phyloP scores from a whole-genome alignment of 2,888 invertebrate species.

The Sipha maydis region DNA sequence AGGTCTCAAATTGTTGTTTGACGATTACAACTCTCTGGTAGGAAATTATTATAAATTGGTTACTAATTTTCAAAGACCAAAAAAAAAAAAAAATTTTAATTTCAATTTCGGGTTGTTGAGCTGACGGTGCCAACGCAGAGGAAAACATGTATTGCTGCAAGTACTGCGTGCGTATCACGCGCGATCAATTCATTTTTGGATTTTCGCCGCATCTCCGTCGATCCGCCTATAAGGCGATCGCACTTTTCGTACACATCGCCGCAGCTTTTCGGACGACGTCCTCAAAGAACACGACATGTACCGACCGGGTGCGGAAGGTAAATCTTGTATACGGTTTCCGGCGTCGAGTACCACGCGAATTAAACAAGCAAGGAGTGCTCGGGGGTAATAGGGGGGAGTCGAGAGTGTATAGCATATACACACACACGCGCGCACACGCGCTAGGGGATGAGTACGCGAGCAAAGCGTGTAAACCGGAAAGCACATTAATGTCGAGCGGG shows the following conservation, averaged over 20 bases:
- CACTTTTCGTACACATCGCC: background rate
- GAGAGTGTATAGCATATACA: background rate
- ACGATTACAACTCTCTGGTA: too few relatives aligned
- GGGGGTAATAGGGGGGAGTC: background rate
- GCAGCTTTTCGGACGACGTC: background rate
- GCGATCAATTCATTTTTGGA: too few relatives aligned
- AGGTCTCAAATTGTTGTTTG: too few relatives aligned
- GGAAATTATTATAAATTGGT: too few relatives aligned
- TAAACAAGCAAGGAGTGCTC: background rate
- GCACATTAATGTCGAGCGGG: conserved; percentile 59
- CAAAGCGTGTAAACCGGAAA: conserved; percentile 57
- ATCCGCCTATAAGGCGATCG: too few relatives aligned
- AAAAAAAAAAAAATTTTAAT: too few relatives aligned
- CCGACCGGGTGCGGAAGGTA: background rate
- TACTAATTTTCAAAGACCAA: too few relatives aligned
- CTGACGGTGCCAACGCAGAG: too few relatives aligned
- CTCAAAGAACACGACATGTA: background rate
- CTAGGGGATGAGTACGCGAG: background rate
- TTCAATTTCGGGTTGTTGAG: background rate
- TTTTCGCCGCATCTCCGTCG: too few relatives aligned
- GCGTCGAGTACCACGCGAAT: background rate
- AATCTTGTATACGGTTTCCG: background rate
- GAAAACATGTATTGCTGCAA: too few relatives aligned
- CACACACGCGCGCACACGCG: background rate
- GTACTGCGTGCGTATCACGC: too few relatives aligned